These are phyloP conservation scores for Bradynema listronoti DNA, from an alignment of 1,140 invertebrate genomes.

Conservation along the genomic window DNA sequence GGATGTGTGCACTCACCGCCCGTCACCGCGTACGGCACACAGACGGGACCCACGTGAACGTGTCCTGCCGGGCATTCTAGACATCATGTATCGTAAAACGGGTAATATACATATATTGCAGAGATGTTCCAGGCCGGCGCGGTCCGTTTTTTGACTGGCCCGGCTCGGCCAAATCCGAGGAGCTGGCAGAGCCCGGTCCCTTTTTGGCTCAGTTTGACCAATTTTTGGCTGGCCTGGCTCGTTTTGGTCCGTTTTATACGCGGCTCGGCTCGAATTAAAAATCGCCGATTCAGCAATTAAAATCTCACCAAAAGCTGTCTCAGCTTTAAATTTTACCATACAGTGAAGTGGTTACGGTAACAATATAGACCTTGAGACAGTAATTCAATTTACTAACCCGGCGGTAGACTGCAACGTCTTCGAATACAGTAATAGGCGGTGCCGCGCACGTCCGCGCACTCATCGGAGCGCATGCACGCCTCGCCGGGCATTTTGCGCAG, in stretches of 20 bases:
- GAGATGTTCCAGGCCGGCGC: no score
- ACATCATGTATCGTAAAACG: neutral
- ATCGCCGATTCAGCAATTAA: neutral
- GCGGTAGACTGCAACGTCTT: constrained; percentile 34
- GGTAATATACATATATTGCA: neutral
- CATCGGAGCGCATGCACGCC: constrained; percentile 26
- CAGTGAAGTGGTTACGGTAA: constrained; percentile 2
- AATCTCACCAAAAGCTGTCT: neutral
- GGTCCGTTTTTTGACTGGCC: no score
- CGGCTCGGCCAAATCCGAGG: neutral
- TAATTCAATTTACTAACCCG: constrained; percentile 12
- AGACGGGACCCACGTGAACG: constrained; percentile 31
- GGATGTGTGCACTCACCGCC: constrained; percentile 26
- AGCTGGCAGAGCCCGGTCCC: neutral
- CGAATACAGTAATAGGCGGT: constrained; percentile 38
- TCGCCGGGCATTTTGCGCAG: constrained; percentile 35
- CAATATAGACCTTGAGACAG: constrained; percentile 8
- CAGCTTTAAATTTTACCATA: constrained; percentile 1
- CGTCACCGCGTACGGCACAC: constrained; percentile 34
- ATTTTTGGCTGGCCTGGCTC: neutral
- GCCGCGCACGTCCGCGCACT: constrained; percentile 31
- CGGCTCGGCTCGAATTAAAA: neutral
- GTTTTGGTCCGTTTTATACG: neutral
- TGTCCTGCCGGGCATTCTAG: constrained; percentile 41
- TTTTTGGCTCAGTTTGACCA: neutral